phyloP scores from a whole-genome alignment of 2,797 vertebrate genomes.

The Scarus forsteni region DNA sequence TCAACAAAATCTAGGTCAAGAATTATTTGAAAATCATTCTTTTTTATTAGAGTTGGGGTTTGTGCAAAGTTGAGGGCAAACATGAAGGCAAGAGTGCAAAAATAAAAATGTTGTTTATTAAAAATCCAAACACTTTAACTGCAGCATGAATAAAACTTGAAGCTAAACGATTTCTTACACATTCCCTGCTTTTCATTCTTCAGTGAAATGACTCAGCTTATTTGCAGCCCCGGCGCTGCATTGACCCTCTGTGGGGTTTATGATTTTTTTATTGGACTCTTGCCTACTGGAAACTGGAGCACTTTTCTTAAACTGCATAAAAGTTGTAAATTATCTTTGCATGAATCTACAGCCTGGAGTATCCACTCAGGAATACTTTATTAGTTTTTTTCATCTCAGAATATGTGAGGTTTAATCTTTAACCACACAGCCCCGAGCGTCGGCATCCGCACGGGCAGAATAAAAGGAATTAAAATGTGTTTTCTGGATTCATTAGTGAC shows the following conservation, averaged over 20 bases:
- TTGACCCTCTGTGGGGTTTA: slow-evolving; percentile 2
- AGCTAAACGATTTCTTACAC: neutral
- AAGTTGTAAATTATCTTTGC: neutral
- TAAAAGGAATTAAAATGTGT: neutral
- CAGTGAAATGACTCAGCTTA: neutral
- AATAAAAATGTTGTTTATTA: too few relatives aligned
- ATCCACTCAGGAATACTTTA: neutral
- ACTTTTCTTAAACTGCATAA: neutral
- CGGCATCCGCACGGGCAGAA: neutral
- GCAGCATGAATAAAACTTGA: neutral
- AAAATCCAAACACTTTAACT: too few relatives aligned
- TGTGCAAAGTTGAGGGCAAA: too few relatives aligned
- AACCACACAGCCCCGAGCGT: neutral
- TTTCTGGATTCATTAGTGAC: slow-evolving; percentile 7
- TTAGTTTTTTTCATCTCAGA: neutral
- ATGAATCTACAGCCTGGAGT: neutral
- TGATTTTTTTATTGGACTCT: neutral
- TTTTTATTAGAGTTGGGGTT: too few relatives aligned
- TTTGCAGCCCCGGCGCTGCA: neutral
- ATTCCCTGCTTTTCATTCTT: neutral
- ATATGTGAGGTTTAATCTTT: neutral
- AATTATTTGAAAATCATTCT: too few relatives aligned
- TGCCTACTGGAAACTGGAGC: neutral
- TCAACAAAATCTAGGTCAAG: too few relatives aligned
- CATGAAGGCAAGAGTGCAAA: too few relatives aligned